These are phyloP conservation scores for Grallaria varia DNA, from an alignment of 2,113 vertebrate species.

Conservation along the genomic window DNA sequence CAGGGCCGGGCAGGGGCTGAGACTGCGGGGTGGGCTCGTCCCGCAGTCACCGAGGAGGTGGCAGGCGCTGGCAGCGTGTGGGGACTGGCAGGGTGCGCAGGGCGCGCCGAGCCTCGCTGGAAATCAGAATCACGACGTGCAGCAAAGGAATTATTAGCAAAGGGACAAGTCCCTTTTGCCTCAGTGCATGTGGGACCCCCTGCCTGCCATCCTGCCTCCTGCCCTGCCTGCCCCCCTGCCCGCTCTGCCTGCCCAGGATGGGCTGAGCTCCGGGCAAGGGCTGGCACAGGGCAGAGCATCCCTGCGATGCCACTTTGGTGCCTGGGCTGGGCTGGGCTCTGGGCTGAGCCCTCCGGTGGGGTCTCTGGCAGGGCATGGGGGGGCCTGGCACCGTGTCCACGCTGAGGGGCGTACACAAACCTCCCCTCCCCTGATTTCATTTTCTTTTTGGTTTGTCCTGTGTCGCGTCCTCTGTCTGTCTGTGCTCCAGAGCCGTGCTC, in stretches of 20 bases:
- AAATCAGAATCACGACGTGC: background rate
- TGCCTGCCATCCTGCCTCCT: background rate
- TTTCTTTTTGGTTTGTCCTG: conserved; percentile 54
- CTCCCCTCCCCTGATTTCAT: background rate
- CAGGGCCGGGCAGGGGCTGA: background rate
- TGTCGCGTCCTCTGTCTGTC: background rate
- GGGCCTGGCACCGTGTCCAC: background rate
- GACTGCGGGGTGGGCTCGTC: background rate
- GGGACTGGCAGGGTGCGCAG: background rate
- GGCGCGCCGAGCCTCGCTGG: background rate
- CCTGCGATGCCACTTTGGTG: fast-evolving
- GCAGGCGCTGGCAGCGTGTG: background rate
- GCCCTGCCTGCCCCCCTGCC: background rate
- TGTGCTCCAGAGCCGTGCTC: background rate
- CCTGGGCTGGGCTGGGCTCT: background rate
- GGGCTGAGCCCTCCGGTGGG: background rate
- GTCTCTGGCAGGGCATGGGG: background rate
- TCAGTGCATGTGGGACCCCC: fast-evolving
- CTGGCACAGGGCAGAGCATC: background rate
- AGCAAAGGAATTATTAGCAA: background rate
- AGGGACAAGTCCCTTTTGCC: fast-evolving
- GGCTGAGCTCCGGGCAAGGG: background rate
- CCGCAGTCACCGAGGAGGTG: background rate
- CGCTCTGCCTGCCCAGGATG: fast-evolving
- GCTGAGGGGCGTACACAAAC: background rate